Evolutionary conservation across 1,140 invertebrate genomes (phyloP).

Genomic region (Trissolcus basalis): DNA sequence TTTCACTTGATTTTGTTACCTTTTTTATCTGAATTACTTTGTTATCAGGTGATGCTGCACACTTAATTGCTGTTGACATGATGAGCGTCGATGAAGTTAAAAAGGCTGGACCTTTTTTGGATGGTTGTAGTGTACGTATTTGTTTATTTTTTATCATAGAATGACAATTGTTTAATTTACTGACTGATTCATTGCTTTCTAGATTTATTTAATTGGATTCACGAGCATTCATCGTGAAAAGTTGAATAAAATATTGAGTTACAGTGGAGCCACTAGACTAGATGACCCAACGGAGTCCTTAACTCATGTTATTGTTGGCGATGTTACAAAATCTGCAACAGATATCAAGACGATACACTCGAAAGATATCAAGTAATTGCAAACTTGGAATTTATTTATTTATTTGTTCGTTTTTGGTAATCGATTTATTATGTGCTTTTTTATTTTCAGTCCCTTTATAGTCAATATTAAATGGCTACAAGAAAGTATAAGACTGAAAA

Average conservation of each 20-base stretch:
- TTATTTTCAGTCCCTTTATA: conserved; percentile 78
- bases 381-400: conserved; percentile 5
- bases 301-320: conserved; percentile 87
- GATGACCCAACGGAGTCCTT: conserved; percentile 84
- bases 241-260: conserved; percentile 85
- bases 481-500: conserved; percentile 81
- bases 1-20: not conserved
- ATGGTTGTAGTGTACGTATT: conserved; percentile 86
- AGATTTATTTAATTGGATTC: conserved; percentile 84
- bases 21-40: conserved; percentile 14
- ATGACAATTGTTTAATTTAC: conserved; percentile 8
- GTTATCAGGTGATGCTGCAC: not conserved
- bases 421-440: too few relatives aligned
- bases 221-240: conserved; percentile 81
- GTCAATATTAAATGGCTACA: conserved; percentile 85
- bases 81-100: conserved; percentile 74
- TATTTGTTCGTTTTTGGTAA: too few relatives aligned
- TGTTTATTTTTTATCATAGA: conserved; percentile 1
- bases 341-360: conserved; percentile 74
- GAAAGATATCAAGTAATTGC: conserved; percentile 67
- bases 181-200: conserved; percentile 11
- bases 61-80: conserved; percentile 31
- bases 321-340: conserved; percentile 71
- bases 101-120: conserved; percentile 85
- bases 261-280: conserved; percentile 87